Percentiles rank a stretch among this genome's conserved stretches.
Conservation (phyloP, 92 coral and sea anemone species). For the Porites rus region DNA sequence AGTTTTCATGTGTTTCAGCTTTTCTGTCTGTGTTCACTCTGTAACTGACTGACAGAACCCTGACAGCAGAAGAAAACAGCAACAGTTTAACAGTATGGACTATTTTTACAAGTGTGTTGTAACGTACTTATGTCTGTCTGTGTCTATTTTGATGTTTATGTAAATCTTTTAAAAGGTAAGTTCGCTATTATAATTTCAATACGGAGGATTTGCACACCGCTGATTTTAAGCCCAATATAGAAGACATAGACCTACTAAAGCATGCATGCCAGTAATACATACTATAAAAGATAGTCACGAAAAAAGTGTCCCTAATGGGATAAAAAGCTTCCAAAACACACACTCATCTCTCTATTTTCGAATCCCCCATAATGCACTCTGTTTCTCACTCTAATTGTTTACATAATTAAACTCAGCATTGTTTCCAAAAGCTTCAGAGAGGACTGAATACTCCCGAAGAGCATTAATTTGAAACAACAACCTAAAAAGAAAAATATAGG, state of each 20-base stretch:
- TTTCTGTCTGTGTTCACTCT: slow-evolving; percentile 6
- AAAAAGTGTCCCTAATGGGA: no score
- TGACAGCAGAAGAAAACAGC: slow-evolving; percentile 17
- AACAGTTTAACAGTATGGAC: slow-evolving; percentile 19
- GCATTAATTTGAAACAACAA: no score
- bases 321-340: no score
- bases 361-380: no score
- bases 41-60: slow-evolving; percentile 42
- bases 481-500: no score
- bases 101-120: slow-evolving; percentile 20
- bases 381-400: no score
- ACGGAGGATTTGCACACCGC: not conserved
- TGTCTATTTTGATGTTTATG: not conserved
- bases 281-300: no score
- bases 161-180: slow-evolving; percentile 24
- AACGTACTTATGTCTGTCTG: not conserved
- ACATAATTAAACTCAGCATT: no score
- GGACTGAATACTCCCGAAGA: no score
- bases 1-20: slow-evolving; percentile 39
- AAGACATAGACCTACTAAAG: not conserved
- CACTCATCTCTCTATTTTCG: no score
- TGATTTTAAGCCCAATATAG: not conserved
- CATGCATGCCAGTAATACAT: no score
- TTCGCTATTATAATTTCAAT: not conserved
- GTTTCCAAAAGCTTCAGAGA: no score